Conservation (phyloP, 2,888 invertebrate genomes). For the Chirona hameri region DNA sequence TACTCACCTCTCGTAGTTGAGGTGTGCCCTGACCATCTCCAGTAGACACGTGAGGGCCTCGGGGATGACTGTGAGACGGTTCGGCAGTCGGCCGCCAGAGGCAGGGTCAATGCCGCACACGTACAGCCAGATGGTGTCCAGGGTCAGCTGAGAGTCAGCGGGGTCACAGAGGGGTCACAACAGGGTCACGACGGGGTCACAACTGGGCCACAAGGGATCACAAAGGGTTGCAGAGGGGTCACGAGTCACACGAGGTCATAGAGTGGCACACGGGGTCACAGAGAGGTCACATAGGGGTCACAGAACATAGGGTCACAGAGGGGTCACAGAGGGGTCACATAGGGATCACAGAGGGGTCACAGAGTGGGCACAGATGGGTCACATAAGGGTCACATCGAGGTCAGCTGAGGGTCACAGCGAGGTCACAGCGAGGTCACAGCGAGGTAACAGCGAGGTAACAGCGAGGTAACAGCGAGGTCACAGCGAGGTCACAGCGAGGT, state of each 20-base stretch:
- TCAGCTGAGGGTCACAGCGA: no score
- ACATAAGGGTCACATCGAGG: no score
- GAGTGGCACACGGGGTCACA: background rate
- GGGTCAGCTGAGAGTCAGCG: conserved; percentile 53
- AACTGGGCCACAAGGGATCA: no score
- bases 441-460: no score
- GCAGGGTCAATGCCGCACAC: conserved; percentile 71
- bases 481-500: no score
- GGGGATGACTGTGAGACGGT: conserved; percentile 71
- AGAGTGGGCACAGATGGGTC: no score
- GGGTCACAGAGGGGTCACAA: background rate
- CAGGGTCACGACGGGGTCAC: background rate
- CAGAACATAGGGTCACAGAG: background rate
- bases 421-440: no score
- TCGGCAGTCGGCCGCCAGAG: conserved; percentile 46
- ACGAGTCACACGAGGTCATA: background rate
- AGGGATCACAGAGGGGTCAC: background rate
- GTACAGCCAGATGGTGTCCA: conserved; percentile 88
- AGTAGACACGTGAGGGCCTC: conserved; percentile 87
- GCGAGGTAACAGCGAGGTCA: no score
- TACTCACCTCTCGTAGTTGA: conserved; percentile 54
- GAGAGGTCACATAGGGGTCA: background rate
- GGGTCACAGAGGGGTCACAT: background rate
- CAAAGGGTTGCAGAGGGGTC: background rate
- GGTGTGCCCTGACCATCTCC: conserved; percentile 72